Conservation (phyloP, 37 sponge, comb jelly and placozoan species). For the Aplysina aerophoba region DNA sequence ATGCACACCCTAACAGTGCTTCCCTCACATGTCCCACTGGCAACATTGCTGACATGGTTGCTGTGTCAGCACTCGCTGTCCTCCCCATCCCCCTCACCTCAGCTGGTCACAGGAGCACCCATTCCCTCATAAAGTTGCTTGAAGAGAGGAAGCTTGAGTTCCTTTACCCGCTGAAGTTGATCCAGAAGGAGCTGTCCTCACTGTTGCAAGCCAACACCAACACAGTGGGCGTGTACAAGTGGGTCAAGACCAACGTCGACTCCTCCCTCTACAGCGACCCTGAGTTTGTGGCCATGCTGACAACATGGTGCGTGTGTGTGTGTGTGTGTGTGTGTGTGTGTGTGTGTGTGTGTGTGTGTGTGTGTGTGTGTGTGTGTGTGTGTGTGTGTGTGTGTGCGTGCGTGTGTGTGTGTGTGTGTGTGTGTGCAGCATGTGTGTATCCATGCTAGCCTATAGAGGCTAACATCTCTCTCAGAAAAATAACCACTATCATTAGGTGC, state of each 20-base stretch:
- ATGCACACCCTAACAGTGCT: too few relatives aligned
- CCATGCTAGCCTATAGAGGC: background rate
- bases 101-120: too few relatives aligned
- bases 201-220: conserved; percentile 41
- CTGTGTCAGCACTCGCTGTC: too few relatives aligned
- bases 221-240: conserved; percentile 64
- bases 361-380: background rate
- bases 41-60: too few relatives aligned
- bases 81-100: too few relatives aligned
- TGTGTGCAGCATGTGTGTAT: conserved; percentile 1
- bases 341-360: conserved; percentile 34
- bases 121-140: background rate
- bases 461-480: too few relatives aligned
- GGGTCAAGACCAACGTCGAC: conserved; percentile 73
- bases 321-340: conserved; percentile 11
- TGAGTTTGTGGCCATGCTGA: conserved; percentile 65
- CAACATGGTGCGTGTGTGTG: conserved; percentile 51
- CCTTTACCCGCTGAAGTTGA: conserved; percentile 70
- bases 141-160: conserved; percentile 57
- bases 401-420: conserved; percentile 22
- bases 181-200: conserved; percentile 51
- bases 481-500: too few relatives aligned
- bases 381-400: conserved; percentile 28
- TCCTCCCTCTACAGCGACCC: conserved; percentile 42
- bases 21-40: too few relatives aligned